These are phyloP conservation scores for Heliangelus exortis DNA, from an alignment of 2,797 vertebrate genomes.

Conservation along the genomic window DNA sequence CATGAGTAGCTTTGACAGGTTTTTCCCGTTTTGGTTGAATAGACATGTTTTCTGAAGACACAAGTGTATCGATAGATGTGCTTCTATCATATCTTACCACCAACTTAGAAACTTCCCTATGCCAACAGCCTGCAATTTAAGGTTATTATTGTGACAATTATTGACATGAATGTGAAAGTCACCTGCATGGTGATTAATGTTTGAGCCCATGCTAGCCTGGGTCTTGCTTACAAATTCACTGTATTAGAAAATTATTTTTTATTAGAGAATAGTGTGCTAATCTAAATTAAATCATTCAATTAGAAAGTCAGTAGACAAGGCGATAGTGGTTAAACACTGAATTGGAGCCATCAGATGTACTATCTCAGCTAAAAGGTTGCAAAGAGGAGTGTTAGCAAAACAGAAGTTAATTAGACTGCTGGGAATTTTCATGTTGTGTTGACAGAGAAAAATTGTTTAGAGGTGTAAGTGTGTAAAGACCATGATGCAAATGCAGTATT, in stretches of 20 bases:
- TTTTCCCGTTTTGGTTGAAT: neutral
- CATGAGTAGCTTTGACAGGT: neutral
- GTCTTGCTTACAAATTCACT: neutral
- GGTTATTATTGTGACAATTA: neutral
- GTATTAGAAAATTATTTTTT: neutral
- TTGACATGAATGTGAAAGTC: neutral
- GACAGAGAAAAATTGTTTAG: neutral
- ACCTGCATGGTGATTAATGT: neutral
- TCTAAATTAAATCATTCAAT: slow-evolving; percentile 5
- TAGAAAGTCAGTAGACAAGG: neutral
- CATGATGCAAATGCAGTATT: neutral
- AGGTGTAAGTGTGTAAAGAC: neutral
- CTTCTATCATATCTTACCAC: neutral
- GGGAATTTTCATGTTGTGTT: slow-evolving; percentile 6
- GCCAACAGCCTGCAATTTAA: neutral
- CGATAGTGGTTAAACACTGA: neutral
- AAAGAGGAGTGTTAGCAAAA: neutral
- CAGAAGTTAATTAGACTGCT: neutral
- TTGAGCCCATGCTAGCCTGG: neutral
- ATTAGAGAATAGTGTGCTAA: neutral
- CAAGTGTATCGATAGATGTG: neutral
- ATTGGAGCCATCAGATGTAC: neutral
- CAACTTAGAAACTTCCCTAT: neutral
- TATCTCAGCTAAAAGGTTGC: neutral
- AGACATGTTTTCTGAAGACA: neutral